phyloP scores from a whole-genome alignment of 35 echinoderm and acorn worm genomes.

The Acanthaster planci region DNA sequence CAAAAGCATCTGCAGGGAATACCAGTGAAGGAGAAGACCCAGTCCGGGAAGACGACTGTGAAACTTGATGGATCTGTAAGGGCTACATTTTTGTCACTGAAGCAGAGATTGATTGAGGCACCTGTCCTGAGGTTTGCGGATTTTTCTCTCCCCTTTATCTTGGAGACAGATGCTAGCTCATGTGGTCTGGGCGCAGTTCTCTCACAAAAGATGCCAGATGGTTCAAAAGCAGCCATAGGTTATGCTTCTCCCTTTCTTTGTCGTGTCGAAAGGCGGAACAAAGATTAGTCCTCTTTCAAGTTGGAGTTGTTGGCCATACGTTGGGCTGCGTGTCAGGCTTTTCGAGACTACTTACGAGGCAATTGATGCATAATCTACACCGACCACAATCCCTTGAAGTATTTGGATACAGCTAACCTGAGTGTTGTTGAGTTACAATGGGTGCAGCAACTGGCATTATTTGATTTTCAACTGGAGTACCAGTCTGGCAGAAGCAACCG shows the following conservation, averaged over 20 bases:
- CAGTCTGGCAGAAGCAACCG: constrained; percentile 39
- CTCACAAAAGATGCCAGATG: too few relatives aligned
- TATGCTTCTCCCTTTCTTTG: constrained; percentile 60
- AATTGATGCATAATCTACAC: too few relatives aligned
- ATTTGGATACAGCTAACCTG: constrained; percentile 59
- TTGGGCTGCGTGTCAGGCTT: constrained; percentile 73
- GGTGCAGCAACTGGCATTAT: constrained; percentile 55
- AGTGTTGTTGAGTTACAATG: constrained; percentile 57
- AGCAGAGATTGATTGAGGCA: constrained; percentile 40
- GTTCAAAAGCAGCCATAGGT: constrained; percentile 40
- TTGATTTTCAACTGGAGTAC: constrained; percentile 66
- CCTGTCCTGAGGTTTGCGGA: too few relatives aligned
- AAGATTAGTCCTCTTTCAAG: constrained; percentile 61
- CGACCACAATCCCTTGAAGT: constrained; percentile 71
- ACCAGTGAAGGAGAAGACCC: too few relatives aligned
- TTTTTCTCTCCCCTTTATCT: too few relatives aligned
- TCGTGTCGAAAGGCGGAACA: constrained; percentile 49
- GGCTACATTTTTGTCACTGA: constrained; percentile 40
- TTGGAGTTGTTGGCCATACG: too few relatives aligned
- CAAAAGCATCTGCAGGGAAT: too few relatives aligned
- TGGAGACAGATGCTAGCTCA: too few relatives aligned
- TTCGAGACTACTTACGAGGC: constrained; percentile 58
- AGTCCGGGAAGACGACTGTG: too few relatives aligned
- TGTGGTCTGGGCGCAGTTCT: too few relatives aligned
- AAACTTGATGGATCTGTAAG: too few relatives aligned